Evolutionary conservation across 2,797 vertebrate species (phyloP), one percentile per base, ranked within the genome.

Genomic region (Tinamus major): DNA sequence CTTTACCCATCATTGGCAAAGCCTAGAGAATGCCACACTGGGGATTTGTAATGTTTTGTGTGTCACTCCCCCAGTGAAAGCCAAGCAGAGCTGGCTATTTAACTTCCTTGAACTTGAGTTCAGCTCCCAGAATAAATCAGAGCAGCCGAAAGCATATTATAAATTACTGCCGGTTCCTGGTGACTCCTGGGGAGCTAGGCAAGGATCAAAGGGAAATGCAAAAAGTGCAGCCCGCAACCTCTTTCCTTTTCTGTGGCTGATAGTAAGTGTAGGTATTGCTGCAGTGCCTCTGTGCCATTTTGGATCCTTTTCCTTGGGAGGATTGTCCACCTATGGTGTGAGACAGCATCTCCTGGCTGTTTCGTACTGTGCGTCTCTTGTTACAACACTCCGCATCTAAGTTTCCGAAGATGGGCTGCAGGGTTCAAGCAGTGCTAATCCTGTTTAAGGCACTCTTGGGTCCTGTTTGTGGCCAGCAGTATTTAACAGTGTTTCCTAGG

Each of bases 51-150:
- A 48, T 46, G 29, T 84, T 94, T 69, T 77, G 29, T 39, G 63
- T 71, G 37, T 87, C 64, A 35, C 33, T 87, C 29, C 23, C 53
- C 27, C 1, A 5, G 0, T 63, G n/a, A 85, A 88, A 89, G 74
- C 59, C 77, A 88, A 92, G 70, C 85, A 92, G 74, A 78, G 35
- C 46, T 85, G 67, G 81, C 48, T 90, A 35, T 77, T 89, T 65
- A 93, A 76, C 55, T 88, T 89, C 39, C 46, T 86, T 81, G 82
- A 85, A 91, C 92, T 91, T 92, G 87, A 70, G 59, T 90, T 83
- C 39, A 76, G 59, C 49, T 85, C 83, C 55, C 46, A 56, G 87
- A 86, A 90, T 92, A 92, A 94, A 94, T 89, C 72, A 92, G 82
- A 81, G 74, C 63, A 88, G 85, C 49, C 55, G 83, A 84, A 84